These are phyloP conservation scores for Delichon dasypus DNA, from an alignment of 2,797 vertebrate genomes.

Conservation along the genomic window DNA sequence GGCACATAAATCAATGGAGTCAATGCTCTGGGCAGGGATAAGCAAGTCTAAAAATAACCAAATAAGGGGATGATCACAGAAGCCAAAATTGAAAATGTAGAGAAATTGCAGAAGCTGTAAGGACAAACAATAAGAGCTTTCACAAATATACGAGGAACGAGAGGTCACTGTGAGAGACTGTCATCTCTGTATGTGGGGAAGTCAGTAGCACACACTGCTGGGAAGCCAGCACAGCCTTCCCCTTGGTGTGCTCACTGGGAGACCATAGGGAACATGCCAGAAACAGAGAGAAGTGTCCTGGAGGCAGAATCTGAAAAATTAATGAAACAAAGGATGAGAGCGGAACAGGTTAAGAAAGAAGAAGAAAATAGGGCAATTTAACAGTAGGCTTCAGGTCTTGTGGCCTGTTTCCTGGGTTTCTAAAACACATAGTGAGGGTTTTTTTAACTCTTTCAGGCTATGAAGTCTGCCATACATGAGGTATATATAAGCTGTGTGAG, in stretches of 20 bases:
- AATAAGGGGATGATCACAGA: constrained; percentile 6
- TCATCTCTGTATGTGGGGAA: neutral
- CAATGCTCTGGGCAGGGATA: neutral
- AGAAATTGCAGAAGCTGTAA: constrained; percentile 13
- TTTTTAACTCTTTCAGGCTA: neutral
- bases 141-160: neutral
- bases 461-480: neutral
- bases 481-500: neutral
- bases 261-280: neutral
- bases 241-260: neutral
- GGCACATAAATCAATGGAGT: constrained; percentile 40
- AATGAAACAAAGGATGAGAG: constrained; percentile 24
- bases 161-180: neutral
- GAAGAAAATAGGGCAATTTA: constrained; percentile 32
- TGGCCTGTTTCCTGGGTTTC: neutral
- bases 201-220: neutral
- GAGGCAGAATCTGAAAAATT: constrained; percentile 52
- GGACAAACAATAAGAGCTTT: constrained; percentile 13
- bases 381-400: neutral
- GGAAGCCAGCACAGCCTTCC: neutral
- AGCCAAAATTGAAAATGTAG: neutral
- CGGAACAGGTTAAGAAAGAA: neutral
- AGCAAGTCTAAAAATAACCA: constrained; percentile 28
- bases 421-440: neutral
- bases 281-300: neutral